Evolutionary conservation across 2,888 invertebrate genomes (phyloP).

Genomic region (Apamea epomidion): DNA sequence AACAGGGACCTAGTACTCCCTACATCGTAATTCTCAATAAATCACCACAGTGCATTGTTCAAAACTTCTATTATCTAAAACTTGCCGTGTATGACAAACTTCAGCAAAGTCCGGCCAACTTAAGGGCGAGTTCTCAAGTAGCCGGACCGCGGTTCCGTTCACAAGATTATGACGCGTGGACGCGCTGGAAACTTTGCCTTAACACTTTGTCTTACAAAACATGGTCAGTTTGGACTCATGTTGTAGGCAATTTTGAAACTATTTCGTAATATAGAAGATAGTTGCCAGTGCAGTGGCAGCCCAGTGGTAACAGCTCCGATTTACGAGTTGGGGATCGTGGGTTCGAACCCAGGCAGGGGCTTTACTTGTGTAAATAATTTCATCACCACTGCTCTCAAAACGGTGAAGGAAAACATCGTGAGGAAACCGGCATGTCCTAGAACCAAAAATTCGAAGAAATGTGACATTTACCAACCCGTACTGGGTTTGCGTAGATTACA

Average conservation of each 20-base stretch:
- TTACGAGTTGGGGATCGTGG: no score
- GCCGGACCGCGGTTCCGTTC: slow-evolving; percentile 69
- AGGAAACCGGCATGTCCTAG: no score
- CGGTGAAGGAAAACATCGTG: no score
- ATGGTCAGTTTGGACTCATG: slow-evolving; percentile 55
- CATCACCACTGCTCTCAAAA: no score
- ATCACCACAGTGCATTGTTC: slow-evolving; percentile 58
- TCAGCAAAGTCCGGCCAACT: slow-evolving; percentile 64
- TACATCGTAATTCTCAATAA: slow-evolving; percentile 53
- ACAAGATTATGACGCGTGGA: slow-evolving; percentile 74
- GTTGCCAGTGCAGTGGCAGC: not conserved
- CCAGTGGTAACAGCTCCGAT: no score
- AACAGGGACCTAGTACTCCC: not conserved
- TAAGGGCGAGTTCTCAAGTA: slow-evolving; percentile 71
- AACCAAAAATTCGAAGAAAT: no score
- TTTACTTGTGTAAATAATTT: no score
- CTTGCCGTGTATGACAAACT: slow-evolving; percentile 63
- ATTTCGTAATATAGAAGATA: not conserved
- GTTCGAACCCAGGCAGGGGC: no score
- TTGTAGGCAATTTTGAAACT: slow-evolving; percentile 46
- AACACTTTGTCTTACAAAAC: slow-evolving; percentile 62
- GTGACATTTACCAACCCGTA: no score
- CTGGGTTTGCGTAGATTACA: no score
- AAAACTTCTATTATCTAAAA: slow-evolving; percentile 59
- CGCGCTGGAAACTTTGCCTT: slow-evolving; percentile 71